Percentiles rank a stretch among this genome's conserved stretches.
phyloP scores from a whole-genome alignment of 1,140 invertebrate species.

The Heliothis subflexa region DNA sequence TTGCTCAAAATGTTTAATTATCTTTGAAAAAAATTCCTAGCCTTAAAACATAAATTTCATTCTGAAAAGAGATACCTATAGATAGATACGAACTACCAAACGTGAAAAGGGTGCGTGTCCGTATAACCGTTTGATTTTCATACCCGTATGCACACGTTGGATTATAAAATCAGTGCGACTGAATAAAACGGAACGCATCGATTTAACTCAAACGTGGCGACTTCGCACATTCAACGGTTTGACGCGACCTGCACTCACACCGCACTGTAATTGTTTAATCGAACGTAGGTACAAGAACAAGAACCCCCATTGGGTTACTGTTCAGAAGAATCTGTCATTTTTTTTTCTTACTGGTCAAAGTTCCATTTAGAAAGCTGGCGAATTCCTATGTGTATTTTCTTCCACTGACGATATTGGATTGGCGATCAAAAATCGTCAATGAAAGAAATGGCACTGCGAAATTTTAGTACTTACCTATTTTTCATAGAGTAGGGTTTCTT shows the following conservation, averaged over 20 bases:
- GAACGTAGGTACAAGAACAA: background rate
- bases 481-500: too few relatives aligned
- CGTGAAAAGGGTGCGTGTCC: constrained; percentile 10
- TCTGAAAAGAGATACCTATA: too few relatives aligned
- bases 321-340: too few relatives aligned
- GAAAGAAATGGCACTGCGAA: too few relatives aligned
- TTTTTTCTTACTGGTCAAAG: too few relatives aligned
- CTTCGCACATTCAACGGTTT: constrained; percentile 68
- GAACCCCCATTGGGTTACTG: too few relatives aligned
- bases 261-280: constrained; percentile 48
- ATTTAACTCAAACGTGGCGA: constrained; percentile 71
- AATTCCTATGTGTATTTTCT: too few relatives aligned
- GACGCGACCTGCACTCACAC: constrained; percentile 63
- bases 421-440: too few relatives aligned
- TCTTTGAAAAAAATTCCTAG: background rate
- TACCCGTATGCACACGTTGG: constrained; percentile 47
- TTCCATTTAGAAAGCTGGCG: too few relatives aligned
- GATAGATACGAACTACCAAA: background rate
- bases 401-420: too few relatives aligned
- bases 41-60: background rate
- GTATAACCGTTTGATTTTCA: constrained; percentile 32
- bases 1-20: too few relatives aligned
- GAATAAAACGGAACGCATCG: constrained; percentile 75
- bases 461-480: too few relatives aligned
- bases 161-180: constrained; percentile 80